Base-by-base conservation (phyloP, 2,797 vertebrate genomes). In the Yasuhikotakia modesta region DNA sequence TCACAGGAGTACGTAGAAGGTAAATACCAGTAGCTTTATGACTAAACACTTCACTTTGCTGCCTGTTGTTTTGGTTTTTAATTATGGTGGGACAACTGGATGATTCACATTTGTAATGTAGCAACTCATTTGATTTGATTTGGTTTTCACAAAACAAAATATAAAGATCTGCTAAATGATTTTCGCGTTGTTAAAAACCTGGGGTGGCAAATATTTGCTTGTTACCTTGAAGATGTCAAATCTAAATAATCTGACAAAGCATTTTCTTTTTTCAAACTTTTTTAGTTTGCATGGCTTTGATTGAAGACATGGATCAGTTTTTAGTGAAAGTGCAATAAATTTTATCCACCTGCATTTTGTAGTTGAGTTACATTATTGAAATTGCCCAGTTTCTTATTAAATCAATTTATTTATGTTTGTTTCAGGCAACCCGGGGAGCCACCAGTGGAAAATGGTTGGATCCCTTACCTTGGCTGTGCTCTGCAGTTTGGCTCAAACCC, bases 391-490 rank as follows among this genome's bases (percentile, higher is more conserved):
- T 48, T 67, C 13, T 60, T 69, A 8, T 50, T 50, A 35, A 35
- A 22, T 0, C 13, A 1, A 30, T 14, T 19, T 13, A 30, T 70
- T 24, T 32, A 2, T 69, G 24, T 24, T 21, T 69, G 22, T 79
- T 50, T 3, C 45, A 99, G 97, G 84, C 81, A 85, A 55, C 87
- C 78, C 0, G 94, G 94, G 5, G 97, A 99, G 76, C 97, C 97
- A n/a, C 93, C 91, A 0, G 81, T 99, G 79, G 96, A 98, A 86
- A 98, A 96, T 1, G 97, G 97, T 3, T 82, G 93, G 43, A 94
- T 99, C 78, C 97, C 97, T 0, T 98, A 95, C 83, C 81, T 99
- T 67, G 97, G 97, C 32, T 98, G 96, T 79, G 97, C 97, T 68
- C 89, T 99, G 76, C 93, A 96, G 67, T 99, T 99, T 3, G 94